phyloP scores from a whole-genome alignment of 2,797 vertebrate genomes.

The Brachyrhaphis roseni region DNA sequence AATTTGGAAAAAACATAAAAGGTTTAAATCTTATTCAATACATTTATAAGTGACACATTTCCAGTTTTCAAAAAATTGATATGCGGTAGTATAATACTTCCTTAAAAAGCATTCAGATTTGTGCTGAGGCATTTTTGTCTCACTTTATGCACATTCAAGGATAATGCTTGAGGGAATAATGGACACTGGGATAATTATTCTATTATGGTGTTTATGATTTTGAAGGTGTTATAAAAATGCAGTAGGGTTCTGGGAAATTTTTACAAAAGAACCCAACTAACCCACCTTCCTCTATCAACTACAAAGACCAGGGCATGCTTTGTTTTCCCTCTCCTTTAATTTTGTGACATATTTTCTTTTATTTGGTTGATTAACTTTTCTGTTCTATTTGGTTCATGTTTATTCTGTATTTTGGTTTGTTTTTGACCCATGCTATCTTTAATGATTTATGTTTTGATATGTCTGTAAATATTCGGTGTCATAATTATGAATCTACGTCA shows the following conservation, averaged over 20 bases:
- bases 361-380: neutral
- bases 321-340: neutral
- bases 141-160: neutral
- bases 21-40: neutral
- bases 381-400: neutral
- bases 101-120: neutral
- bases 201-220: neutral
- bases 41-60: neutral
- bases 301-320: neutral
- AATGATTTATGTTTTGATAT: neutral
- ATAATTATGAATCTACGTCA: neutral
- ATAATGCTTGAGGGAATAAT: neutral
- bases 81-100: neutral
- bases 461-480: neutral
- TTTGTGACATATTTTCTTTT: neutral
- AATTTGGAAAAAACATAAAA: neutral
- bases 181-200: neutral
- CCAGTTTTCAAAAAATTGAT: neutral
- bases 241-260: neutral
- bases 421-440: neutral
- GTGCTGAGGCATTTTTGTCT: neutral
- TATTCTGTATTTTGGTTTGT: neutral
- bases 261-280: neutral
- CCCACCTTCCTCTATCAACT: neutral
- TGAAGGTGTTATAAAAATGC: neutral